A percentile compares a stretch with the other conserved stretches of the same genome.
Conservation (phyloP, 2,888 invertebrate species). For the Coelogynopora nodosa region DNA sequence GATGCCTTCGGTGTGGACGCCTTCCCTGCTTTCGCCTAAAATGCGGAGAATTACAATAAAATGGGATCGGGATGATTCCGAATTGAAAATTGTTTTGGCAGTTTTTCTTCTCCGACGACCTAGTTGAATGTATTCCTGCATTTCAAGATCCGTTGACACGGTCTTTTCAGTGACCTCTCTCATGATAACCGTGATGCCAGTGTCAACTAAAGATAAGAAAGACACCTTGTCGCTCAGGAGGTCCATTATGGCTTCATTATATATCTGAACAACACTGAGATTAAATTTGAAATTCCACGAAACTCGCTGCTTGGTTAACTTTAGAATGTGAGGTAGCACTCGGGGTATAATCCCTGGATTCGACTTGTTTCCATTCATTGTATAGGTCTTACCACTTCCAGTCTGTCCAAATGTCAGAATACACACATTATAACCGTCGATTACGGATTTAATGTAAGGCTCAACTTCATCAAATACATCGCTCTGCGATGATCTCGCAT, state of each 20-base stretch:
- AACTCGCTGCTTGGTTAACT: background rate
- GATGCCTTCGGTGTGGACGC: constrained; percentile 15
- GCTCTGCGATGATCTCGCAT: background rate
- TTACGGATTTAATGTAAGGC: constrained; percentile 29
- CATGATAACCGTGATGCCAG: constrained; percentile 7
- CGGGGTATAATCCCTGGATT: constrained; percentile 32
- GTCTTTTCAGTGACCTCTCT: constrained; percentile 29
- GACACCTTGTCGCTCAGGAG: constrained; percentile 18
- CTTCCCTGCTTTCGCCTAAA: constrained; percentile 23
- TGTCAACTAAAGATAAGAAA: background rate
- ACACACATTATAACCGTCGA: constrained; percentile 39
- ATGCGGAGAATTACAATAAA: constrained; percentile 36
- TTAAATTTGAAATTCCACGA: constrained; percentile 29
- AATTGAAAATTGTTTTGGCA: constrained; percentile 15
- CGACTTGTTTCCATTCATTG: constrained; percentile 35
- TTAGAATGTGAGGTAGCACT: constrained; percentile 15
- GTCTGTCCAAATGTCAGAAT: constrained; percentile 38
- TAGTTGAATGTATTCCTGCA: background rate
- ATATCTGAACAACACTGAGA: constrained; percentile 33
- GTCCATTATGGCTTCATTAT: constrained; percentile 40
- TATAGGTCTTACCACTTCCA: constrained; percentile 40
- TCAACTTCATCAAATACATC: constrained; percentile 31
- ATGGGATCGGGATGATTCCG: constrained; percentile 35
- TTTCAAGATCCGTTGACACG: background rate
- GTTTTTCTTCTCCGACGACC: background rate